Conservation (phyloP, 2,113 vertebrate genomes). For the Martes martes region DNA sequence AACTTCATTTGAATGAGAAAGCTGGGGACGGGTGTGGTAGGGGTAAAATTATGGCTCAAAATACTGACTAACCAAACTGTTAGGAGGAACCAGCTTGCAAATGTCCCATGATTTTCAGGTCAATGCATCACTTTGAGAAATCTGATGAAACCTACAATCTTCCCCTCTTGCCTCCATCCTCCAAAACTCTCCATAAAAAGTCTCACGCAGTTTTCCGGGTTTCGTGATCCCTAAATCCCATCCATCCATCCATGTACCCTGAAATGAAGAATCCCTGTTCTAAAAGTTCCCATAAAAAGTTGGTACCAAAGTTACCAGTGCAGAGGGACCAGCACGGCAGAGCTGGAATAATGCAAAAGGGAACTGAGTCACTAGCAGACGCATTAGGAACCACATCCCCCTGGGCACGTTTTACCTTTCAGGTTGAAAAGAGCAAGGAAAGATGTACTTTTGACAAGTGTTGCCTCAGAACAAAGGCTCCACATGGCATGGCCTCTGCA, state of each 20-base stretch:
- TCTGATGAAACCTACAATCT: too few relatives aligned
- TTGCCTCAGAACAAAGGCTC: background rate
- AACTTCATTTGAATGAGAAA: background rate
- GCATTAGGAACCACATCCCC: background rate
- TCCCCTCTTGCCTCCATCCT: background rate
- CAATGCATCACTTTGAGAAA: background rate
- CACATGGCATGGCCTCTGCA: background rate
- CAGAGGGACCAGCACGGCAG: background rate
- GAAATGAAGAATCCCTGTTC: background rate
- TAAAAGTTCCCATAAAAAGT: background rate
- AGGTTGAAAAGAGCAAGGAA: background rate
- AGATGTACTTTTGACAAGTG: background rate
- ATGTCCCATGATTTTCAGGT: background rate
- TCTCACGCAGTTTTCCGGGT: background rate
- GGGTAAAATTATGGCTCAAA: background rate
- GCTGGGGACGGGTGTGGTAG: accelerated
- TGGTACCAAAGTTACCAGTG: background rate
- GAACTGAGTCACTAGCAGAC: background rate
- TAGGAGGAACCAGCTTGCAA: background rate
- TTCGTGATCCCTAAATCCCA: background rate
- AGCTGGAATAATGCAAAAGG: background rate
- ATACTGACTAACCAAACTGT: background rate
- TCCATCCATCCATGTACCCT: background rate
- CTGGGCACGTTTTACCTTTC: background rate
- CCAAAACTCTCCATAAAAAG: background rate